These are phyloP conservation scores for Crotalus helleri DNA, from an alignment of 2,113 vertebrate genomes.

Conservation along the genomic window DNA sequence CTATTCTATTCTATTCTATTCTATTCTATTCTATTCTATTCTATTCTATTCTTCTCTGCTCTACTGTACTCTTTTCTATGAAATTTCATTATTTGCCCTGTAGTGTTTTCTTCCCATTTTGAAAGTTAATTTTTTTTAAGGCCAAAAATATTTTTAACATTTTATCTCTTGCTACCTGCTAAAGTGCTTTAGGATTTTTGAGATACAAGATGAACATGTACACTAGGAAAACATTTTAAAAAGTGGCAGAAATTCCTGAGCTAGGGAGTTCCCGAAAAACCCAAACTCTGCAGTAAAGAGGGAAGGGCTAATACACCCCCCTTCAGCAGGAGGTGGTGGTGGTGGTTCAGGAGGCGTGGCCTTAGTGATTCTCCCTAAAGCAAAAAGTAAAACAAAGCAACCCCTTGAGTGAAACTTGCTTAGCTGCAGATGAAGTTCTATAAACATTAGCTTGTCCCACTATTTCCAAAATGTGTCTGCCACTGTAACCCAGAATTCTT, in stretches of 20 bases:
- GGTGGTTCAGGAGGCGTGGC: constrained; percentile 40
- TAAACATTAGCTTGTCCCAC: background rate
- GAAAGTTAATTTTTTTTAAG: background rate
- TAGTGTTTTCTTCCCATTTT: constrained; percentile 45
- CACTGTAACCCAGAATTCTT: background rate
- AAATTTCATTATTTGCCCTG: constrained; percentile 34
- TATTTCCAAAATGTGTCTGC: constrained; percentile 23
- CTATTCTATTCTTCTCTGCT: background rate
- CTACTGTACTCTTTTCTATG: background rate
- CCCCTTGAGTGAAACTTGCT: background rate
- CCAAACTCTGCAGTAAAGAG: constrained; percentile 47
- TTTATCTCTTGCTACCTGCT: constrained; percentile 48
- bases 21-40: too few species aligned
- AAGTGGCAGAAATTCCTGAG: constrained; percentile 46
- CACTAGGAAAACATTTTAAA: constrained; percentile 37
- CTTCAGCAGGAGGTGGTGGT: constrained; percentile 31
- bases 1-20: background rate
- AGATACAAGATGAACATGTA: constrained; percentile 50
- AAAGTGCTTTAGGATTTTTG: constrained; percentile 52
- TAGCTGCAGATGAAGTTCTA: background rate
- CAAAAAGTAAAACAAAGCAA: constrained; percentile 25
- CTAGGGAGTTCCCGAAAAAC: background rate
- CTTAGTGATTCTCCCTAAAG: constrained; percentile 15
- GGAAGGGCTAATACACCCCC: constrained; percentile 24
- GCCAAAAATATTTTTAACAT: background rate